These are phyloP conservation scores for Chiloscyllium plagiosum DNA, from an alignment of 2,113 vertebrate genomes.

Conservation along the genomic window DNA sequence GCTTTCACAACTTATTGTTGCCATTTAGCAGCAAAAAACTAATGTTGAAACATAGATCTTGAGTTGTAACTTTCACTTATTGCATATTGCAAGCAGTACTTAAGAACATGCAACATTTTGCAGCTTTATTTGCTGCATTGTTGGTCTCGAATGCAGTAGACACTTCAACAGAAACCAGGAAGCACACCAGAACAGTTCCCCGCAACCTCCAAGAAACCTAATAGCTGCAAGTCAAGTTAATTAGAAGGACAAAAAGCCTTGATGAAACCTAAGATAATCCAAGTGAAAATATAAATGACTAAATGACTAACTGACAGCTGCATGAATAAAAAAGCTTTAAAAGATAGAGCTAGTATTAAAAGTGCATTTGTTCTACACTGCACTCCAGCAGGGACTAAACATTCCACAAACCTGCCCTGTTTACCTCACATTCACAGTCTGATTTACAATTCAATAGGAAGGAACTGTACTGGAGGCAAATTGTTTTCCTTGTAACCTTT, in stretches of 20 bases:
- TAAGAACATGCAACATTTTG: not conserved
- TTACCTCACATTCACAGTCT: not conserved
- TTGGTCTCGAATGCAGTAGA: not conserved
- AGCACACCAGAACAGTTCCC: too few species aligned
- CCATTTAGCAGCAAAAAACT: not conserved
- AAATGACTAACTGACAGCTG: not conserved
- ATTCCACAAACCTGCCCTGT: not conserved
- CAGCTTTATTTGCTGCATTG: not conserved
- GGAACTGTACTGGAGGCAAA: not conserved
- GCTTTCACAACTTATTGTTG: not conserved
- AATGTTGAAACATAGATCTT: not conserved
- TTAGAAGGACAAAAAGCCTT: too few species aligned
- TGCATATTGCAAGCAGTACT: not conserved
- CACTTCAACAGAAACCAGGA: not conserved
- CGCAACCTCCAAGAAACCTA: too few species aligned
- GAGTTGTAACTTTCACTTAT: not conserved
- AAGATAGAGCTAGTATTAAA: not conserved
- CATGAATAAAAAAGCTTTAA: not conserved
- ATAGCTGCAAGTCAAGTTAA: too few species aligned
- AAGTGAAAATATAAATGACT: not conserved
- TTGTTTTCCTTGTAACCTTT: not conserved
- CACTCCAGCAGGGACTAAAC: not conserved
- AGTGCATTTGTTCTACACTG: not conserved
- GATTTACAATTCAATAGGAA: constrained; percentile 1
- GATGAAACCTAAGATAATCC: not conserved